Evolutionary conservation across 1,140 invertebrate genomes (phyloP), one percentile per base, ranked within the genome.

Genomic region (Brachionus plicatilis): DNA sequence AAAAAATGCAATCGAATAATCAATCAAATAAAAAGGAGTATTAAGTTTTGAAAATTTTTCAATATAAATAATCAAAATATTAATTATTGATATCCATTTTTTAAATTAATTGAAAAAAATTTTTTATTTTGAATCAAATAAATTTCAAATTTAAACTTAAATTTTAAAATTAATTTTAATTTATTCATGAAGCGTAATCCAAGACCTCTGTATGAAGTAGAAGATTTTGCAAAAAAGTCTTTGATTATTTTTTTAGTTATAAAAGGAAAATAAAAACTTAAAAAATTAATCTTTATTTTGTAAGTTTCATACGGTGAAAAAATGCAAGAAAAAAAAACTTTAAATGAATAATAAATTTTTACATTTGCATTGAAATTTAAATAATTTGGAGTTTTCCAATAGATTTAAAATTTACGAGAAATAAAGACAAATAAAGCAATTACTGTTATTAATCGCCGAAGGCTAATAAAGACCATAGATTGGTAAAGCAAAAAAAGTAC

Each of bases 301-400:
- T 72, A 72, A 72, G 17, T 41, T 72, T 43, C 33, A 41, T 43
- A 43, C 37, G 68, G 68, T 43, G 68, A 72, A 72, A 72, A 72
- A 47, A 37, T 33, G 33, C 27, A 70, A 8, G 11, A 33, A 17
- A 43, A 72, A 72, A 41, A 72, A 72, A 72, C 29, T 20, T 72
- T 17, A 43, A 72, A 72, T 17, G 41, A 72, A 41, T 12, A 68
- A 68, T 68, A 68, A 68, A 41, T 72, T 72, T 72, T 72, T 72
- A 72, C 68, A 72, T 14, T 43, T 72, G 37, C 37, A 72, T 45
- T 72, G 33, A 72, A 72, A 72, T 17, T 33, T n/a, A 68, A 68
- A 33, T 68, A 29, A 33, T 68, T 68, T 68, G 27, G 68, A 17
- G 27, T 72, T 43, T 72, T 72, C 29, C 37, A 41, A 43, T 41